A percentile compares a stretch with the other conserved stretches of the same genome.
Conservation (phyloP, 1,140 invertebrate species). For the Littorina saxatilis region DNA sequence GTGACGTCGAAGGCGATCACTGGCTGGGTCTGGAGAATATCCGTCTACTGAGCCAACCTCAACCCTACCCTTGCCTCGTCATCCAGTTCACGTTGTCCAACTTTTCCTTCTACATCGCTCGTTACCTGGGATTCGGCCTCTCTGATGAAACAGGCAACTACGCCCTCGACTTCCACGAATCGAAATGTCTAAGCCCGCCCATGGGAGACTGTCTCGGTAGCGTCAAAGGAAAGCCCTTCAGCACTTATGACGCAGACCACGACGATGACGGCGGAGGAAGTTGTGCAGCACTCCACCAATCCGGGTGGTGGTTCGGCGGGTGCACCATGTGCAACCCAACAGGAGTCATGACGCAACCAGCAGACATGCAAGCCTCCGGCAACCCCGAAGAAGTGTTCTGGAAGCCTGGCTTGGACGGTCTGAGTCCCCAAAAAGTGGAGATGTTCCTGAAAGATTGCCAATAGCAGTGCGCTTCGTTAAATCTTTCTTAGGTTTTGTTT, state of each 20-base stretch:
- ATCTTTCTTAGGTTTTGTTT: too few relatives aligned
- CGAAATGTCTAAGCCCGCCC: neutral
- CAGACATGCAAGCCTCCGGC: neutral
- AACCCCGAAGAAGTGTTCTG: neutral
- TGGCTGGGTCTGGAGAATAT: neutral
- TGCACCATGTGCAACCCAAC: constrained; percentile 28
- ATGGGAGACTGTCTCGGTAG: constrained; percentile 1
- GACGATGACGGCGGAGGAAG: constrained; percentile 11
- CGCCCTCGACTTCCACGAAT: neutral
- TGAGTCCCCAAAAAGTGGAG: neutral
- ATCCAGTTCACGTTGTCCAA: neutral
- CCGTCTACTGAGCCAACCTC: neutral
- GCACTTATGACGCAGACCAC: constrained; percentile 37
- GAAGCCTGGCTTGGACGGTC: neutral
- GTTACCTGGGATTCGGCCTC: neutral
- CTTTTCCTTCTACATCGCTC: neutral
- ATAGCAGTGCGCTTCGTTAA: too few relatives aligned
- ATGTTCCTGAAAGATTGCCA: neutral
- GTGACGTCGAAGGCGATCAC: constrained; percentile 1
- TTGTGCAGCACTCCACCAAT: constrained; percentile 9
- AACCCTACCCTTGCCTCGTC: neutral
- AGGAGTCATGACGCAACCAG: neutral
- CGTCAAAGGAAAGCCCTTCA: constrained; percentile 11
- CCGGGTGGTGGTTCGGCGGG: constrained; percentile 37
- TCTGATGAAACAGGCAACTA: neutral